phyloP scores from a whole-genome alignment of 2,888 invertebrate species.

The Stenchaetothrips biformis region DNA sequence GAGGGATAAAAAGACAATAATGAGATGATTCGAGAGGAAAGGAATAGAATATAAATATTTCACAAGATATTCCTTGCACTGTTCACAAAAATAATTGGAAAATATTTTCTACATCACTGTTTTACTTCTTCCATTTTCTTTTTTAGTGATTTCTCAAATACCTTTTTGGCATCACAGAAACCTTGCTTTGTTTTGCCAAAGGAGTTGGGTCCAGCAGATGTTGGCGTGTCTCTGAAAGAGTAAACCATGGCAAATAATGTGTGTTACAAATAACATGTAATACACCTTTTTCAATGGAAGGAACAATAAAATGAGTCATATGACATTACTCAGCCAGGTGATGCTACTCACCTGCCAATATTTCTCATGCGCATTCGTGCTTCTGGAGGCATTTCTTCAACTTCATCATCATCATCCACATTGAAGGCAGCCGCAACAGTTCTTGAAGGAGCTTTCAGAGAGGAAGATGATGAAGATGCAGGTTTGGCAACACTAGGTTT shows the following conservation, averaged over 20 bases:
- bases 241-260: conserved; percentile 13
- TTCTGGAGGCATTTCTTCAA: conserved; percentile 90
- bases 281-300: not conserved
- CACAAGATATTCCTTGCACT: too few species aligned
- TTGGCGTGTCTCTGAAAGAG: conserved; percentile 75
- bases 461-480: not conserved
- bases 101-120: not conserved
- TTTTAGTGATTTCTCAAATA: conserved; percentile 77
- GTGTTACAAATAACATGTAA: not conserved
- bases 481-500: not conserved
- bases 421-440: conserved; percentile 43
- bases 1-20: too few species aligned
- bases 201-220: conserved; percentile 89
- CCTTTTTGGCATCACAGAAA: conserved; percentile 83
- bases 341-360: conserved; percentile 66
- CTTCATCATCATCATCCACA: conserved; percentile 65
- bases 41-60: too few species aligned
- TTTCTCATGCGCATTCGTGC: conserved; percentile 91
- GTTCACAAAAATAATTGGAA: not conserved
- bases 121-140: conserved; percentile 47
- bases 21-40: too few species aligned
- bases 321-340: not conserved
- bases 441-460: not conserved
- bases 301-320: not conserved
- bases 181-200: conserved; percentile 91